Evolutionary conservation across 2,888 invertebrate genomes (phyloP), one percentile per base, ranked within the genome.

Genomic region (Merodon equestris): DNA sequence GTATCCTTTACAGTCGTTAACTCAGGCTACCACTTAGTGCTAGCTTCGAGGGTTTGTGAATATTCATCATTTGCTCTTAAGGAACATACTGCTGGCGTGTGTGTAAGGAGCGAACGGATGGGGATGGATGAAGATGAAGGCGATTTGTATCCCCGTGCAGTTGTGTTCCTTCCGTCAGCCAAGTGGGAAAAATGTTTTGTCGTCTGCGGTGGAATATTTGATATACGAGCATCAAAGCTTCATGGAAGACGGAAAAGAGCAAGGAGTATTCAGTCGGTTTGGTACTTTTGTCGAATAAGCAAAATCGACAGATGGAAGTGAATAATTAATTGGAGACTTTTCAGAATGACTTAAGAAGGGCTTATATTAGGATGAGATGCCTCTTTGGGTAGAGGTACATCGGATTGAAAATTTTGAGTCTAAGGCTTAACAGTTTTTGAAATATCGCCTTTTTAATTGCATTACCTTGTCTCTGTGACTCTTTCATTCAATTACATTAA

Each of bases 141-240:
- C 36, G 73, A n/a, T n/a, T n/a, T n/a, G n/a, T n/a, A n/a, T n/a
- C n/a, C n/a, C n/a, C n/a, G n/a, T n/a, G 67, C 47, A 74, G 73
- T 68, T 64, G 63, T 66, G 51, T 56, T 50, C 67, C 42, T 71
- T 19, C 51, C 18, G 40, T 53, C 42, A 56, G 45, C 27, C 68
- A 44, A 54, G 68, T 75, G 48, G 66, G 64, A 77, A 83, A 84
- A 84, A 82, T 82, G 84, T 84, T 86, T 85, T 85, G 86, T 10
- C n/a, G 86, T 86, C 85, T 86, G 86, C 86, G 79, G 82, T 81
- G 42, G 64, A 70, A 79, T 79, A 58, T 70, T 79, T 74, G 74
- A 79, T 74, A 64, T 56, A 74, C 64, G 68, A 58, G 56, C 74
- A 53, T 47, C 53, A 50, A 57, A 63, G n/a, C n/a, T n/a, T n/a